These are phyloP conservation scores for Meghimatium bilineatum DNA, from an alignment of 2,888 invertebrate genomes.

Conservation along the genomic window DNA sequence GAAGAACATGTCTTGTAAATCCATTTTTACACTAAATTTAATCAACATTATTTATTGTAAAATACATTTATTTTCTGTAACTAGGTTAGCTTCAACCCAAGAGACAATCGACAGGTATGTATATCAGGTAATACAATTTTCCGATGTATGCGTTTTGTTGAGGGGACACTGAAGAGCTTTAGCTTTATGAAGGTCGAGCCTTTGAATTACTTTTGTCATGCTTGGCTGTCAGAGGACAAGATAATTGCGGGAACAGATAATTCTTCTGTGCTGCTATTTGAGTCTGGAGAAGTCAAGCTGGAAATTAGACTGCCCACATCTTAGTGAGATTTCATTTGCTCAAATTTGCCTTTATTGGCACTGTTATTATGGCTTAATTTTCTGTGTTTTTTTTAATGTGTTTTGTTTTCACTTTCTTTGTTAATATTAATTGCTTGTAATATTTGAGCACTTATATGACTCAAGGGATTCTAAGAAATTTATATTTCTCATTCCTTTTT, in stretches of 20 bases:
- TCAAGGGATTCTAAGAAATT: too few relatives aligned
- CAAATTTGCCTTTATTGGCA: background rate
- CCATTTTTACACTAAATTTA: too few relatives aligned
- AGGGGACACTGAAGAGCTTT: slow-evolving; percentile 88
- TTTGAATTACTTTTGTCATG: slow-evolving; percentile 85
- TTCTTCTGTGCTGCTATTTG: slow-evolving; percentile 87
- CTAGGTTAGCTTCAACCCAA: slow-evolving; percentile 87
- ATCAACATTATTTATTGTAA: too few relatives aligned
- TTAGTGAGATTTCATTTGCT: background rate
- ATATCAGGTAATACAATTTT: slow-evolving; percentile 83
- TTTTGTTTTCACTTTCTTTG: background rate
- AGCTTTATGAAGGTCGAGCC: slow-evolving; percentile 89
- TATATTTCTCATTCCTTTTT: too few relatives aligned
- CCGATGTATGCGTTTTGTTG: slow-evolving; percentile 86
- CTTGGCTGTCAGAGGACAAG: slow-evolving; percentile 90
- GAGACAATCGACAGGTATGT: slow-evolving; percentile 85
- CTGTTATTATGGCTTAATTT: background rate
- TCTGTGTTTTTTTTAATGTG: background rate
- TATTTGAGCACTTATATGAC: too few relatives aligned
- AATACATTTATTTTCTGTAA: background rate
- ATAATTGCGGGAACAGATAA: slow-evolving; percentile 88
- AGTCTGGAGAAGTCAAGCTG: slow-evolving; percentile 87
- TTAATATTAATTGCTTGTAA: background rate
- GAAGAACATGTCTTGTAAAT: too few relatives aligned
- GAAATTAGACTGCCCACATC: slow-evolving; percentile 69